Evolutionary conservation across 2,797 vertebrate species (phyloP), one percentile per base, ranked within the genome.

Genomic region (Capromys pilorides): DNA sequence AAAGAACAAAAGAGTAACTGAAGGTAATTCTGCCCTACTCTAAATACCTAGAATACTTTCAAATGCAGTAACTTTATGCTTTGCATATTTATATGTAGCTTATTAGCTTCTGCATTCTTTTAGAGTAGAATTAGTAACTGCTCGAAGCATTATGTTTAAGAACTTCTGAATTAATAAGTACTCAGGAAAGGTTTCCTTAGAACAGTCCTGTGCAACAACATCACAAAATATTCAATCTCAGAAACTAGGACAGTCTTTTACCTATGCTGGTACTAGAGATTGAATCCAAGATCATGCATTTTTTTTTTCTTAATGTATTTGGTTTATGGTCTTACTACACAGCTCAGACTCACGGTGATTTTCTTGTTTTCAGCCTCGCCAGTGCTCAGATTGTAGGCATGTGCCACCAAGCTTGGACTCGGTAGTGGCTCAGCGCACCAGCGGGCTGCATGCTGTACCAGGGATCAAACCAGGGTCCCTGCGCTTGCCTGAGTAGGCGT

Each of bases 1-100:
- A 86, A 90, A 93, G 54, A 95, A 94, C 36, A 89, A 59, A 84
- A 84, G 36, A 78, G 86, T 82, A 89, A 61, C 59, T 87, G 19
- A 54, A 92, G 80, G 49, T 51, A 94, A 94, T 86, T 92, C 9
- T 24, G 90, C 33, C 9, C n/a, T n/a, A 77, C 6, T 26, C 80
- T 90, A 45, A 83, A 84, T 26, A 91, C 6, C 45, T 57, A 36
- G 12, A 88, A 31, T 9, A 91, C 59, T 94, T 96, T 83, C 89
- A 86, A 92, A 80, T 80, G 86, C 22, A 95, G 54, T n/a, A 54
- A 67, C 14, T 81, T 86, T 45, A 19, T 77, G n/a, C 69, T 86
- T 64, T 88, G 59, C 69, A 13, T 95, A 86, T 82, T 54, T 71
- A 59, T 73, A 62, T 62, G 81, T 19, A 78, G n/a, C 18, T 79